Base-by-base conservation (phyloP, 2,113 vertebrate species). In the pig (Sus scrofa) region DNA sequence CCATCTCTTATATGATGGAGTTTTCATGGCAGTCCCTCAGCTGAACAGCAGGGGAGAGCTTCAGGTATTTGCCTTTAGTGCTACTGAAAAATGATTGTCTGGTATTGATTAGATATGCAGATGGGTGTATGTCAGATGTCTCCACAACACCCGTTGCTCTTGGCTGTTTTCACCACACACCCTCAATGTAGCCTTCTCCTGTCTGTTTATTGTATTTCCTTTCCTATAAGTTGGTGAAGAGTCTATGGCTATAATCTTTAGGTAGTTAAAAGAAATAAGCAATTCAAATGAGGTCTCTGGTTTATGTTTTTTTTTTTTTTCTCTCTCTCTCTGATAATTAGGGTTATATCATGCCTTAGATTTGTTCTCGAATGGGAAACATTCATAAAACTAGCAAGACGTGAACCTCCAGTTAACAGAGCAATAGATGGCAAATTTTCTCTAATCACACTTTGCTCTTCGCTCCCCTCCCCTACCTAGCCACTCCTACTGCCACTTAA, bases 231-330 rank as follows among this genome's bases (percentile, higher is more conserved):
- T 91, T 90, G 92, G 77, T 74, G 77, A 82, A 82, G 71, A 95
- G 73, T 81, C 94, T 22, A 9, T 60, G 85, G 82, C 91, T 97
- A 88, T 86, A 91, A 95, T 95, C 89, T 94, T 95, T 85, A 96
- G 70, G 77, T 91, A 91, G 93, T 96, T 94, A 94, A 93, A 75
- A 91, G 50, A 95, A 92, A 97, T 65, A 86, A 94, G 86, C 8
- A 77, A 86, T 84, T 86, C 67, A 91, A 65, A 84, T 74, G 73
- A 96, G 67, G 70, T 70, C 39, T 78, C 93, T 65, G 37, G 62
- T 70, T 96, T 96, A 63, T 65, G 81, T 74, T 88, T 97, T 73
- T 95, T 96, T 96, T 71, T 58, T 44, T 79, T 37, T 82, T 3
- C 10, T 58, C 50, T 58, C 52, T 82, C 3, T 82, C 10, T 58